Conservation (phyloP, 2,888 invertebrate species). For the Bibio marci region DNA sequence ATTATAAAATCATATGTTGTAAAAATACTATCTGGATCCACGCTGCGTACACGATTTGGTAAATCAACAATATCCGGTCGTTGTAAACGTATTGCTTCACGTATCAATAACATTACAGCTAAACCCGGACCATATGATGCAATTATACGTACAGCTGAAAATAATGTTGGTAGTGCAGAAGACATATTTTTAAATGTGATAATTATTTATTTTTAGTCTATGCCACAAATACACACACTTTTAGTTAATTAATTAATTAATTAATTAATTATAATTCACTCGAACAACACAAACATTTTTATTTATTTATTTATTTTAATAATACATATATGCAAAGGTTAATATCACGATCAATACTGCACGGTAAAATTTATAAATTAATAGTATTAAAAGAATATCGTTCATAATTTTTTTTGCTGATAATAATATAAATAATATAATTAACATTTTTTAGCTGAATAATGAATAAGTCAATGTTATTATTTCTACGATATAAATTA, state of each 20-base stretch:
- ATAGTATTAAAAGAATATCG: too few species aligned
- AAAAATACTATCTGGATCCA: constrained; percentile 33
- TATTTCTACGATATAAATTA: too few species aligned
- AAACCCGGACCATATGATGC: constrained; percentile 47
- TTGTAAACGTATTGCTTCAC: constrained; percentile 42
- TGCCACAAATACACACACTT: too few species aligned
- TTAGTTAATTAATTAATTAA: too few species aligned
- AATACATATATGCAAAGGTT: too few species aligned
- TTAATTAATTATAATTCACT: too few species aligned
- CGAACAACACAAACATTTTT: neutral
- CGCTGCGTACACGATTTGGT: constrained; percentile 40
- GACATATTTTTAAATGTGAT: constrained; percentile 7
- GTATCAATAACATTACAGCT: constrained; percentile 42
- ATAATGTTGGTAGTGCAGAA: constrained; percentile 17
- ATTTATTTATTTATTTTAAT: neutral
- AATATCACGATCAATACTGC: too few species aligned
- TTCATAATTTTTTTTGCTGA: too few species aligned
- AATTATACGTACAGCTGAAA: constrained; percentile 43
- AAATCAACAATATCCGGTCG: constrained; percentile 57
- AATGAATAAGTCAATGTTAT: too few species aligned
- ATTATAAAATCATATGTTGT: constrained; percentile 62
- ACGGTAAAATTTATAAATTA: too few species aligned
- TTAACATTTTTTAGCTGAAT: too few species aligned
- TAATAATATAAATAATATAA: too few species aligned
- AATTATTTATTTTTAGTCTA: neutral